phyloP scores from a whole-genome alignment of 1,140 invertebrate genomes.

The Drosophila erecta region DNA sequence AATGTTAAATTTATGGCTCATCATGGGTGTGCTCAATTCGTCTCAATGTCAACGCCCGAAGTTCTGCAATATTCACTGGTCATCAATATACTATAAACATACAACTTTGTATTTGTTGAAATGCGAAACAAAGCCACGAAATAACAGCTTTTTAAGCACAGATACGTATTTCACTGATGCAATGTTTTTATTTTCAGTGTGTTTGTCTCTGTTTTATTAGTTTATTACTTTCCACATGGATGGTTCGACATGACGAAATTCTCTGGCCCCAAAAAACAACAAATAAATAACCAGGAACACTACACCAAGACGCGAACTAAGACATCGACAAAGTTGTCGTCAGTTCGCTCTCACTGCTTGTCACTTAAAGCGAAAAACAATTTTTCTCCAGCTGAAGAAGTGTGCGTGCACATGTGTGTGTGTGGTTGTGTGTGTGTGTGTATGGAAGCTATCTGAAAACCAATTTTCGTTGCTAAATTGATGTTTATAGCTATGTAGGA shows the following conservation, averaged over 20 bases:
- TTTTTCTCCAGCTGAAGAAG: slow-evolving; percentile 65
- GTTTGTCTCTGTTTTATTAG: slow-evolving; percentile 14
- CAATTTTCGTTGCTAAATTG: slow-evolving; percentile 82
- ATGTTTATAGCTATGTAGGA: slow-evolving; percentile 80
- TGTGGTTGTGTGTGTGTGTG: slow-evolving; percentile 9
- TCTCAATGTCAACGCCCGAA: slow-evolving; percentile 8
- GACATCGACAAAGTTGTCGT: slow-evolving; percentile 51
- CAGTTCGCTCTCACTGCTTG: slow-evolving; percentile 47
- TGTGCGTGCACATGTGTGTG: slow-evolving; percentile 9
- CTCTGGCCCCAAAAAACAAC: slow-evolving; percentile 51
- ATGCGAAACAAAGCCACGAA: slow-evolving; percentile 13
- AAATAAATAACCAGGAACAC: slow-evolving; percentile 38
- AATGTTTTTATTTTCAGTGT: slow-evolving; percentile 23
- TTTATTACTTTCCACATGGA: slow-evolving; percentile 75
- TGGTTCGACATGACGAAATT: slow-evolving; percentile 62
- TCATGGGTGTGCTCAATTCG: slow-evolving; percentile 9
- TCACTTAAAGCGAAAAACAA: slow-evolving; percentile 81
- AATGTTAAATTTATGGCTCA: slow-evolving; percentile 48
- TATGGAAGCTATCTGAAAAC: slow-evolving; percentile 74
- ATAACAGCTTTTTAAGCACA: slow-evolving; percentile 6
- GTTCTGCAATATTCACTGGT: slow-evolving; percentile 1
- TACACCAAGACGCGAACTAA: slow-evolving; percentile 30
- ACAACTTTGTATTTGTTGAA: slow-evolving; percentile 9
- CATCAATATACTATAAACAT: slow-evolving; percentile 4
- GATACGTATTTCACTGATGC: background rate